Evolutionary conservation across 1,140 invertebrate genomes (phyloP).

Genomic region (Mercenaria mercenaria): DNA sequence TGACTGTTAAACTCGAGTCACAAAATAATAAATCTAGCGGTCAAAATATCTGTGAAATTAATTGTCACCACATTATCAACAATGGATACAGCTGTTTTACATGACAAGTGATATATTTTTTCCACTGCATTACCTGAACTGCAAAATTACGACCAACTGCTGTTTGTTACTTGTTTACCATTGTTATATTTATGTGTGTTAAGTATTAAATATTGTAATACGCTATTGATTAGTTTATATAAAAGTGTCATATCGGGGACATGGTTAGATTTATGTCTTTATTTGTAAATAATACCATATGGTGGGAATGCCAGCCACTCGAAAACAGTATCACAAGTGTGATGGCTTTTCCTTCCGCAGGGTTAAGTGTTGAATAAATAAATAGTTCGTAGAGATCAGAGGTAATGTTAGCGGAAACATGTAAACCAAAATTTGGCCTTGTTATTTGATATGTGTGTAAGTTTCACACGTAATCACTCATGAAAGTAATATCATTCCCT

Average conservation of each 20-base stretch:
- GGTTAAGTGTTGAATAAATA: no score
- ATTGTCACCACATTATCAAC: no score
- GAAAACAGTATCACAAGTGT: background rate
- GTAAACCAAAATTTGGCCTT: background rate
- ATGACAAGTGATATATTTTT: no score
- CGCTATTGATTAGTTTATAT: slow-evolving; percentile 3
- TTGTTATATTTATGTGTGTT: background rate
- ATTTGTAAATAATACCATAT: slow-evolving; percentile 20
- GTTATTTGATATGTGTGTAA: background rate
- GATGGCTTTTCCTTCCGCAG: background rate
- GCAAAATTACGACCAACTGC: no score
- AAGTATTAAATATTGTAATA: background rate
- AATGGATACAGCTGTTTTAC: no score
- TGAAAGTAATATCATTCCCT: no score
- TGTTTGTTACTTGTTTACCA: background rate
- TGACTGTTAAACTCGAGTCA: no score
- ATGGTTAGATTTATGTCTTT: background rate
- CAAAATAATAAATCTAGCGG: no score
- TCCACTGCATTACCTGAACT: no score
- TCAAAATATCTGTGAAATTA: no score
- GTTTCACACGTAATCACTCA: no score
- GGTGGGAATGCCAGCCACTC: background rate
- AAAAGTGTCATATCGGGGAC: background rate
- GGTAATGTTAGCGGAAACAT: background rate
- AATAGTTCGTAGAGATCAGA: background rate